Evolutionary conservation across 2,113 vertebrate genomes (phyloP).

Genomic region (Ursus arctos): DNA sequence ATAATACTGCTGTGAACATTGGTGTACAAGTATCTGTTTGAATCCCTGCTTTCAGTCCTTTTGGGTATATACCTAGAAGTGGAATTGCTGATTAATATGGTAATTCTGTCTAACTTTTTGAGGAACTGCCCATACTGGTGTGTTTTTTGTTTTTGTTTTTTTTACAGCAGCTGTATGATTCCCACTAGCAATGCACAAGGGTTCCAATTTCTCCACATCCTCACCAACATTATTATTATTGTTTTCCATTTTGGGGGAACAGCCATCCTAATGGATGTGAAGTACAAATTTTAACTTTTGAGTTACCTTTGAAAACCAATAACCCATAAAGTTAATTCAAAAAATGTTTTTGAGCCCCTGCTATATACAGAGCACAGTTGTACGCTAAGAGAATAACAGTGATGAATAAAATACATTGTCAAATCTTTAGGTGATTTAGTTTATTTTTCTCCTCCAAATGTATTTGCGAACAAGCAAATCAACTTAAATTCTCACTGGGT

Average conservation of each 20-base stretch:
- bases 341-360: not conserved
- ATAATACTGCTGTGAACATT: not conserved
- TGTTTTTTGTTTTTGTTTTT: not conserved
- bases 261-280: not conserved
- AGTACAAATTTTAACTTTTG: slow-evolving; percentile 41
- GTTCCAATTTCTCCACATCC: not conserved
- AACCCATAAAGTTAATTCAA: not conserved
- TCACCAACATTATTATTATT: not conserved
- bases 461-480: slow-evolving; percentile 46
- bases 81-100: not conserved
- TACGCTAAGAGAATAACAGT: not conserved
- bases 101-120: slow-evolving; percentile 4
- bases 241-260: not conserved
- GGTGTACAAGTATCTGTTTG: not conserved
- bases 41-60: not conserved
- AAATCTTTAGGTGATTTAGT: slow-evolving; percentile 34
- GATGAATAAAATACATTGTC: slow-evolving; percentile 43
- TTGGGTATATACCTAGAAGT: not conserved
- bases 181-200: not conserved
- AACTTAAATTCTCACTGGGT: slow-evolving; percentile 55
- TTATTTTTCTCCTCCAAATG: slow-evolving; percentile 37
- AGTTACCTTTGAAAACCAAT: slow-evolving; percentile 59
- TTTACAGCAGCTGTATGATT: not conserved
- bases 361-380: not conserved
- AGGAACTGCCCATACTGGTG: not conserved